Evolutionary conservation across 2,113 vertebrate species (phyloP), one percentile per base, ranked within the genome.

Genomic region (Nasalis larvatus): DNA sequence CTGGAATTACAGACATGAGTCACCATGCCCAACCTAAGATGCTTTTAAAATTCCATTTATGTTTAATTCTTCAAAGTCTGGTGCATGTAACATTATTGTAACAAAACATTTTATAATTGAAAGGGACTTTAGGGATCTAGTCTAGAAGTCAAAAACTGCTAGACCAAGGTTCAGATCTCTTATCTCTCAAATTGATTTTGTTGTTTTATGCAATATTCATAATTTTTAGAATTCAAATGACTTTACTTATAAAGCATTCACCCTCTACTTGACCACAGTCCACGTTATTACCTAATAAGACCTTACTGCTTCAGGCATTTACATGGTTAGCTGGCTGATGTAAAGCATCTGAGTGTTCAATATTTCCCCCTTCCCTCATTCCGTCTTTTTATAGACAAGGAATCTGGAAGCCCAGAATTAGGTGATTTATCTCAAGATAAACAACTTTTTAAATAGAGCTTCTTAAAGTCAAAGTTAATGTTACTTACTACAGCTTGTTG

Each of bases 41-140:
- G 56, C 37, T 77, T 96, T 25, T 4, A 60, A 86, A 95, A 32
- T 89, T 89, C 12, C 63, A n/a, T 60, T 35, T 14, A 18, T 81
- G 16, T 85, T 6, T 63, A 82, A 80, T 68, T 95, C 42, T 95
- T 96, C 30, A 85, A 69, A 85, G 81, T 27, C 30, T 82, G 23
- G 9, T 71, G 80, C 42, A 35, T 63, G 20, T 86, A 35, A 69
- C 12, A 91, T 21, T 42, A 74, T 54, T n/a, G 12, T 58, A 96
- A 96, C 23, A 78, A 20, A 77, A 45, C n/a, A 71, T 88, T 95
- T 93, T 93, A 89, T 42, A 87, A 74, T 87, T 88, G 27, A 88
- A 91, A 94, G n/a, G 47, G 30, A 69, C 77, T 6, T 77, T 21
- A 83, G 14, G 60, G 45, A 77, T 45, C 30, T 86, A 82, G 25